These are phyloP conservation scores for Agonopterix alstromeriana DNA, from an alignment of 2,888 invertebrate species.

Conservation along the genomic window DNA sequence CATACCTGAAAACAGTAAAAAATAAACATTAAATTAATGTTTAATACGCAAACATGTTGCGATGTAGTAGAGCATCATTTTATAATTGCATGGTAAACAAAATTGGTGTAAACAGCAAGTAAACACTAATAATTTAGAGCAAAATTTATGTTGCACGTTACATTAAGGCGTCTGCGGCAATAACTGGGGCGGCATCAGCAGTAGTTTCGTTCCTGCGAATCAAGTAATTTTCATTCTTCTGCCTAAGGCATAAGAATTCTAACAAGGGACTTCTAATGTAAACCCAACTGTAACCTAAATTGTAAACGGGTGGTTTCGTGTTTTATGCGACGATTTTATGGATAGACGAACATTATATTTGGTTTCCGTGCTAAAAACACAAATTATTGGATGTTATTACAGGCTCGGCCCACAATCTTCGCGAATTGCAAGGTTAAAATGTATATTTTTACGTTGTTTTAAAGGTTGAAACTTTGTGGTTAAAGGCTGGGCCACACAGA, in stretches of 20 bases:
- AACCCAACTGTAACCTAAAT: constrained; percentile 14
- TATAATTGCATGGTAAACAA: neutral
- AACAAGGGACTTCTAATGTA: no score
- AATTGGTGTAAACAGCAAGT: constrained; percentile 4
- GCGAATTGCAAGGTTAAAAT: neutral
- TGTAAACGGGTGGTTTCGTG: constrained; percentile 11
- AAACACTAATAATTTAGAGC: constrained; percentile 3
- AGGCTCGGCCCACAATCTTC: neutral
- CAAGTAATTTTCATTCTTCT: no score
- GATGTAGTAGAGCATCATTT: no score
- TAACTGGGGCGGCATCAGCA: constrained; percentile 2
- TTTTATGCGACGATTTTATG: constrained; percentile 23
- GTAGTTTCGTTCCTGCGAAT: no score
- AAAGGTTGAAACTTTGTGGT: no score
- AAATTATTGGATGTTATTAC: constrained; percentile 24
- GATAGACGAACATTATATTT: constrained; percentile 24
- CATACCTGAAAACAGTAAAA: no score
- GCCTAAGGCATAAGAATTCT: no score
- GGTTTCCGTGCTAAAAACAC: constrained; percentile 38
- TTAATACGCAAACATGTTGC: no score
- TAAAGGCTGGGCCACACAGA: no score
- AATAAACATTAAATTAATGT: no score
- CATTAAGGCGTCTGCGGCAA: neutral
- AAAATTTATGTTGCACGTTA: constrained; percentile 2
- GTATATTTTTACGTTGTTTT: no score